Evolutionary conservation across 1,140 invertebrate species (phyloP), one percentile per base, ranked within the genome.

Genomic region (Leptopilina clavipes): DNA sequence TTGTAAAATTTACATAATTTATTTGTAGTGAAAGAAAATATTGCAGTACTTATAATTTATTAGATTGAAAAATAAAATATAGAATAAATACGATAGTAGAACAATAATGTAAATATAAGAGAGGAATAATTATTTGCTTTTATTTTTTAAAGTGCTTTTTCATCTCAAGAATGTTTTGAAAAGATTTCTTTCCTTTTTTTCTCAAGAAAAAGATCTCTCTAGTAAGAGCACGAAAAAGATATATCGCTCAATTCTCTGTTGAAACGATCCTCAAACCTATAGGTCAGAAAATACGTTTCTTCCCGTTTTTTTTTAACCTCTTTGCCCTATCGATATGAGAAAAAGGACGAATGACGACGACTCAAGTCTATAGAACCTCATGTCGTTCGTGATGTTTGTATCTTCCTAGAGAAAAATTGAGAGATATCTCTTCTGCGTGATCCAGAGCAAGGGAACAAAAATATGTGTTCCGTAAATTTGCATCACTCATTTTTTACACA

Each of bases 221-320:
- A n/a, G n/a, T n/a, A n/a, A 48, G 45, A 48, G 45, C 45, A 48
- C 45, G 45, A 48, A n/a, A 48, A 48, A 48, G 45, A 48, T 48
- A 48, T 48, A 48, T 48, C 45, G 45, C 45, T 48, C 45, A 48
- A 48, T 48, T 48, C 45, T 48, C 45, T n/a, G n/a, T n/a, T n/a
- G n/a, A n/a, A 48, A 48, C 45, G 11, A 48, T 48, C 14, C 45
- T 48, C 45, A 48, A 14, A 0, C 45, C n/a, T n/a, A n/a, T 48
- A 14, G 45, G 10, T 48, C 45, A 48, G 45, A 48, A 48, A 48
- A 48, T 48, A 48, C 45, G 12, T 48, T 48, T 12, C 1, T 12
- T 14, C 45, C 14, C 45, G n/a, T n/a, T n/a, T n/a, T n/a, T n/a
- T n/a, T 14, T 12, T 12, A 11, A 3, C 45, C 45, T 14, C 45